These are phyloP conservation scores for Nephrocerus scutellatus DNA, from an alignment of 2,888 invertebrate genomes.

Conservation along the genomic window DNA sequence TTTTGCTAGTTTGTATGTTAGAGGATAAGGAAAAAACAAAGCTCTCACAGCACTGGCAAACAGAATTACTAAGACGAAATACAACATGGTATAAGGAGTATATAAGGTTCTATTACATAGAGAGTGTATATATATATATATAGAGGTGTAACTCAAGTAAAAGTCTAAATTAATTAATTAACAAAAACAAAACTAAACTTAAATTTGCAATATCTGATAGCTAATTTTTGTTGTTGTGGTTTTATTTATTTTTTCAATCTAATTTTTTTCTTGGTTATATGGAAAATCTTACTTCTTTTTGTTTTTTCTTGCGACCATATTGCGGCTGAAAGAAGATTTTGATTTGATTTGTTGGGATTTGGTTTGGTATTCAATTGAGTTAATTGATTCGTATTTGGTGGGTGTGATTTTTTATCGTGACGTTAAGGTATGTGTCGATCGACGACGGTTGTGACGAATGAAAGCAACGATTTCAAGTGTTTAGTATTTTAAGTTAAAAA, in stretches of 20 bases:
- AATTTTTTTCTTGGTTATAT: slow-evolving; percentile 21
- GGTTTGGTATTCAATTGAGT: slow-evolving; percentile 1
- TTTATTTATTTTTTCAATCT: slow-evolving; percentile 16
- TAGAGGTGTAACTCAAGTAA: background rate
- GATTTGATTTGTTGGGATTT: background rate
- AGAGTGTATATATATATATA: too few relatives aligned
- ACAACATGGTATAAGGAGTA: too few relatives aligned
- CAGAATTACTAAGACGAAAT: too few relatives aligned
- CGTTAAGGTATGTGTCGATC: slow-evolving; percentile 1
- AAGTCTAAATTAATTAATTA: slow-evolving; percentile 48
- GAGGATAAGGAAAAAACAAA: too few relatives aligned
- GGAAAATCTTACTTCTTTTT: slow-evolving; percentile 90
- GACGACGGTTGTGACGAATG: slow-evolving; percentile 7
- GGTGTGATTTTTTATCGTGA: background rate
- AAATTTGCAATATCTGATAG: too few relatives aligned
- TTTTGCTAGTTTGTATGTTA: too few relatives aligned
- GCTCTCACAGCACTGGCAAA: too few relatives aligned
- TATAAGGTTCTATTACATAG: too few relatives aligned
- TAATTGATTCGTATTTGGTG: slow-evolving; percentile 5
- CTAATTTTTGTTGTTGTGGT: slow-evolving; percentile 11
- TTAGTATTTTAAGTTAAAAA: slow-evolving; percentile 24
- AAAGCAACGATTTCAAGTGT: slow-evolving; percentile 12
- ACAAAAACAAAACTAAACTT: slow-evolving; percentile 47
- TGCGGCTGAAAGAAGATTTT: slow-evolving; percentile 49
- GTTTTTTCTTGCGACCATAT: slow-evolving; percentile 95